Percentiles rank a stretch among this genome's conserved stretches.
phyloP scores from a whole-genome alignment of 30 jellyfish, hydroid and myxozoan genomes.

The Cassiopea xamachana region DNA sequence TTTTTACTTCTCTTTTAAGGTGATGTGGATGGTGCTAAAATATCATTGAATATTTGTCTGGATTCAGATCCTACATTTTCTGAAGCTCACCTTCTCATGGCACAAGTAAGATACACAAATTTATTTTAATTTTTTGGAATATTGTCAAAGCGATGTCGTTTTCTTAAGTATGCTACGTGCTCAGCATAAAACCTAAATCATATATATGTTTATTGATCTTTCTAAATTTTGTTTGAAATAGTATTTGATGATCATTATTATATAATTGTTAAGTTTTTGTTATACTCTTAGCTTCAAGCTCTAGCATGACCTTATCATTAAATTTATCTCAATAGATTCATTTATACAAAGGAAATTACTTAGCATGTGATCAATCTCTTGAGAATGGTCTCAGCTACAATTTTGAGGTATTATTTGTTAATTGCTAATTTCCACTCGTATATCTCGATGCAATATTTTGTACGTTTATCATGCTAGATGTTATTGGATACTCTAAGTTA shows the following conservation, averaged over 20 bases:
- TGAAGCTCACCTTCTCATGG: slow-evolving; percentile 95
- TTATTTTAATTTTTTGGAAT: background rate
- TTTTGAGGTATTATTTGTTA: slow-evolving; percentile 68
- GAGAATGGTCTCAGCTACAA: slow-evolving; percentile 98
- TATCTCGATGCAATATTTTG: too few relatives aligned
- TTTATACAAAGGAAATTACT: slow-evolving; percentile 76
- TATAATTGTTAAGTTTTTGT: too few relatives aligned
- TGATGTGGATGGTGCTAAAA: slow-evolving; percentile 91
- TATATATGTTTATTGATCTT: too few relatives aligned
- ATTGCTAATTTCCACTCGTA: too few relatives aligned
- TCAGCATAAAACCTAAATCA: too few relatives aligned
- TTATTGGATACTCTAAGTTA: too few relatives aligned
- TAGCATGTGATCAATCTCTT: slow-evolving; percentile 94
- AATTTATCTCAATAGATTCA: slow-evolving; percentile 65
- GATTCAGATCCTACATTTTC: slow-evolving; percentile 92
- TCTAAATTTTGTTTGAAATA: too few relatives aligned
- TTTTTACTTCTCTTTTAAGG: slow-evolving; percentile 40
- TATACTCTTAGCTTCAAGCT: background rate
- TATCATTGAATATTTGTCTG: slow-evolving; percentile 65
- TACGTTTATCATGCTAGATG: too few relatives aligned
- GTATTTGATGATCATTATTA: too few relatives aligned
- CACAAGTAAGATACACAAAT: slow-evolving; percentile 74
- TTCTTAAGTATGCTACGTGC: too few relatives aligned
- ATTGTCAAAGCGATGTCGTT: too few relatives aligned
- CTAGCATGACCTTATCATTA: background rate